phyloP scores from a whole-genome alignment of 2,888 invertebrate genomes.

The Lithophane leautieri region DNA sequence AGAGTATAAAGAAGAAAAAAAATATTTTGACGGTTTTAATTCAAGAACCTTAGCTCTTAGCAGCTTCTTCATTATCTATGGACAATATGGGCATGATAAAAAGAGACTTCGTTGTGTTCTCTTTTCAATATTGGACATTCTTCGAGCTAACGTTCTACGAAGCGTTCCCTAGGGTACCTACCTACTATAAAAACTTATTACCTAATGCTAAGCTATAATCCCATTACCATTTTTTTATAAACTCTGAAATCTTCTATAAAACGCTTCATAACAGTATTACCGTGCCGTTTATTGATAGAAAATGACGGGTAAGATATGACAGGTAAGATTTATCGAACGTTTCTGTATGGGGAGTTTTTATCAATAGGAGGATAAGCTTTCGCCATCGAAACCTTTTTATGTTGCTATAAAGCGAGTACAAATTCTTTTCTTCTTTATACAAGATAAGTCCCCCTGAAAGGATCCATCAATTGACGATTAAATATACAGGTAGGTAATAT shows the following conservation, averaged over 20 bases:
- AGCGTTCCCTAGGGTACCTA: not conserved
- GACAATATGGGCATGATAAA: not conserved
- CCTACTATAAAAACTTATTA: conserved; percentile 1
- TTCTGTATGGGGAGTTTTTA: conserved; percentile 38
- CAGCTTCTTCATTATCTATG: not conserved
- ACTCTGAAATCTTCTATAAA: conserved; percentile 8
- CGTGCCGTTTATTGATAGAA: conserved; percentile 38
- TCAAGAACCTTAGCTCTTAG: not conserved
- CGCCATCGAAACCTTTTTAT: conserved; percentile 30
- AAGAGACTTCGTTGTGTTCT: not conserved
- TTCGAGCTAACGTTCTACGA: not conserved
- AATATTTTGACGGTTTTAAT: not conserved
- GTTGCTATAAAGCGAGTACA: conserved; percentile 20
- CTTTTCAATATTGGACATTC: not conserved
- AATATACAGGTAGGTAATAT: conserved; percentile 6
- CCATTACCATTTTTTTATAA: conserved; percentile 1
- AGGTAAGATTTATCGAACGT: conserved; percentile 46
- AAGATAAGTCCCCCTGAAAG: conserved; percentile 14
- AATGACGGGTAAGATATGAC: conserved; percentile 23
- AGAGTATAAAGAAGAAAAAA: not conserved
- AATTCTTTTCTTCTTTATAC: conserved; percentile 44
- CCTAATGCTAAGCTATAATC: conserved; percentile 1
- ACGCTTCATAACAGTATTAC: conserved; percentile 18
- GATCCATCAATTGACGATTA: conserved; percentile 16
- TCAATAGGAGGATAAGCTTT: conserved; percentile 43